Evolutionary conservation across 2,113 vertebrate genomes (phyloP).

Genomic region (Gopherus flavomarginatus): DNA sequence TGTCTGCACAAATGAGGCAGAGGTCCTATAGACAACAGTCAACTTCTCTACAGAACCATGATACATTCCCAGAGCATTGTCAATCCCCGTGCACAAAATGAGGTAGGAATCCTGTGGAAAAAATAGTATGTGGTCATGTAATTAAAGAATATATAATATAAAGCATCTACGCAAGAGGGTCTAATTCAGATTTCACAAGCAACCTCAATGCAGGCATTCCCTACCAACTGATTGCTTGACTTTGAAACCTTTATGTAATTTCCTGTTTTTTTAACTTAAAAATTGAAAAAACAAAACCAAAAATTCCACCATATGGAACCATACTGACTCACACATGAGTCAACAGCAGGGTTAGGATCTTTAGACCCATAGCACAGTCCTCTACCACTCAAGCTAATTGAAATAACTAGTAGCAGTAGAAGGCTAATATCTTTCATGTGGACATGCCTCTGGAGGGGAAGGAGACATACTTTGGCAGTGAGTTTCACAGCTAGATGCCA

Average conservation of each 20-base stretch:
- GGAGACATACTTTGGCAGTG: not conserved
- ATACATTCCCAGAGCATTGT: not conserved
- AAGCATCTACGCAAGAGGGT: too few species aligned
- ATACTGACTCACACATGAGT: not conserved
- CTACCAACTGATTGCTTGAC: not conserved
- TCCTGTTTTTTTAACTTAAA: not conserved
- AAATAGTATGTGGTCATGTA: not conserved
- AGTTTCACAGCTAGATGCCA: not conserved
- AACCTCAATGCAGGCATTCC: not conserved
- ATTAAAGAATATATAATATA: not conserved
- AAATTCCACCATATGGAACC: not conserved
- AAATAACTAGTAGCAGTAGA: not conserved
- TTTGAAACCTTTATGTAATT: not conserved
- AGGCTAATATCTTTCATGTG: not conserved
- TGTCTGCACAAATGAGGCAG: not conserved
- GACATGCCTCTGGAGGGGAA: not conserved
- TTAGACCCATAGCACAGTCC: not conserved
- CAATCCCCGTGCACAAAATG: not conserved
- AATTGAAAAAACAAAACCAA: not conserved
- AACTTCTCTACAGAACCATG: not conserved
- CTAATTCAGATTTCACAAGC: not conserved
- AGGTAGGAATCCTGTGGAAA: not conserved
- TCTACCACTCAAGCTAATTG: not conserved
- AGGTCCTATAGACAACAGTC: not conserved
- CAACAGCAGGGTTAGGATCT: not conserved